Conservation (phyloP, 2,888 invertebrate species). For the Eilema caniola region DNA sequence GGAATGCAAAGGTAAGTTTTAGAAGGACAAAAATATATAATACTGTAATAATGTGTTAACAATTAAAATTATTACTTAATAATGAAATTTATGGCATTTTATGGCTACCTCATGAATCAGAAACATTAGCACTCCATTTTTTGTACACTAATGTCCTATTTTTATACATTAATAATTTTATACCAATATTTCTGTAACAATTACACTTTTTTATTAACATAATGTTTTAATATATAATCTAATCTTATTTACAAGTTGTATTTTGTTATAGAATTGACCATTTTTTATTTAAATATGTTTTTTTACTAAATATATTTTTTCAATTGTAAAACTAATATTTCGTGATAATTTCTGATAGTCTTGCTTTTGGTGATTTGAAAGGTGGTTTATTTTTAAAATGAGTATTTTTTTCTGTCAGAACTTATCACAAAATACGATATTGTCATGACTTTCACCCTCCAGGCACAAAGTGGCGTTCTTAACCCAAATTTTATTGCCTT, state of each 20-base stretch:
- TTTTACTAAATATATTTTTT: slow-evolving; percentile 70
- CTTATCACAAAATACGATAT: slow-evolving; percentile 69
- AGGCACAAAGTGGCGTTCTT: slow-evolving; percentile 85
- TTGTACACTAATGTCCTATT: slow-evolving; percentile 70
- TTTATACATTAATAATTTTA: slow-evolving; percentile 71
- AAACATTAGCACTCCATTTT: slow-evolving; percentile 75
- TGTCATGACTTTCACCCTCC: slow-evolving; percentile 72
- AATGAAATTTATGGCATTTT: slow-evolving; percentile 79
- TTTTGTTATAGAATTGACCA: slow-evolving; percentile 82
- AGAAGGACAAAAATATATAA: slow-evolving; percentile 62
- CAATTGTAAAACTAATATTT: slow-evolving; percentile 62
- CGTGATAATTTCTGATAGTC: slow-evolving; percentile 67
- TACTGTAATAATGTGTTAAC: slow-evolving; percentile 62
- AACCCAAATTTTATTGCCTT: slow-evolving; percentile 83
- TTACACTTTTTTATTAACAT: slow-evolving; percentile 76
- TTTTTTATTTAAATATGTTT: slow-evolving; percentile 69
- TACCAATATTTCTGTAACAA: slow-evolving; percentile 78
- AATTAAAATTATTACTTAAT: slow-evolving; percentile 56
- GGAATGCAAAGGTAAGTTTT: slow-evolving; percentile 72
- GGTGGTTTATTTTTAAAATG: slow-evolving; percentile 32
- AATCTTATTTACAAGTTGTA: slow-evolving; percentile 80
- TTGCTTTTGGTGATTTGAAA: slow-evolving; percentile 30
- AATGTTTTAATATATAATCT: slow-evolving; percentile 74
- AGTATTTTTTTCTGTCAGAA: slow-evolving; percentile 57
- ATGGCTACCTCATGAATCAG: slow-evolving; percentile 86